A percentile compares a stretch with the other conserved stretches of the same genome.
Evolutionary conservation across 2,888 invertebrate species (phyloP).

Genomic region (Ennomos fuscantarius): DNA sequence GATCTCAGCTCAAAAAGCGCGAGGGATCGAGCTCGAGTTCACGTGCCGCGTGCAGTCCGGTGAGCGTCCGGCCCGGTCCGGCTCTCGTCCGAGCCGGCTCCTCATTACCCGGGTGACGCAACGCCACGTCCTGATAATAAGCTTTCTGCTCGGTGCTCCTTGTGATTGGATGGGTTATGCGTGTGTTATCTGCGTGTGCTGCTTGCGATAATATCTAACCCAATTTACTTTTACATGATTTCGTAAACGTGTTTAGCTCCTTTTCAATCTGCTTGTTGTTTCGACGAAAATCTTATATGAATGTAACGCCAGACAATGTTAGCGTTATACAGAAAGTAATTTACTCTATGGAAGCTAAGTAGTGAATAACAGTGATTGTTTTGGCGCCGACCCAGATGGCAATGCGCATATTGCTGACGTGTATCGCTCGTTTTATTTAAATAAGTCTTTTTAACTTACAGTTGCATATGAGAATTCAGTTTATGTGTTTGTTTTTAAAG

Average conservation of each 20-base stretch:
- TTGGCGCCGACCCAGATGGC: slow-evolving; percentile 81
- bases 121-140: slow-evolving; percentile 76
- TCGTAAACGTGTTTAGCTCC: slow-evolving; percentile 58
- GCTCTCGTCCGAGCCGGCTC: slow-evolving; percentile 48
- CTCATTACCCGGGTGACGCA: slow-evolving; percentile 71
- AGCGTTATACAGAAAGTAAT: slow-evolving; percentile 43
- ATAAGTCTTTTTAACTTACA: slow-evolving; percentile 33
- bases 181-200: slow-evolving; percentile 78
- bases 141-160: slow-evolving; percentile 77
- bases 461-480: slow-evolving; percentile 23
- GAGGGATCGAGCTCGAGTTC: slow-evolving; percentile 55
- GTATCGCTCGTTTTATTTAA: slow-evolving; percentile 47
- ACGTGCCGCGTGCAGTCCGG: slow-evolving; percentile 33
- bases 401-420: slow-evolving; percentile 72
- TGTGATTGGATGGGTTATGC: slow-evolving; percentile 80
- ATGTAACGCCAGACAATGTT: slow-evolving; percentile 30
- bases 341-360: slow-evolving; percentile 64
- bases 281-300: slow-evolving; percentile 45
- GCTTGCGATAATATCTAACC: slow-evolving; percentile 69
- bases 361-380: slow-evolving; percentile 82
- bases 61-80: slow-evolving; percentile 34
- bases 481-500: slow-evolving; percentile 34
- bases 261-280: slow-evolving; percentile 54
- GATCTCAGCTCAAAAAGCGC: slow-evolving; percentile 82
- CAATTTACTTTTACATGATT: slow-evolving; percentile 74